Base-by-base conservation (phyloP, 1,140 invertebrate species). In the Thrips palmi region DNA sequence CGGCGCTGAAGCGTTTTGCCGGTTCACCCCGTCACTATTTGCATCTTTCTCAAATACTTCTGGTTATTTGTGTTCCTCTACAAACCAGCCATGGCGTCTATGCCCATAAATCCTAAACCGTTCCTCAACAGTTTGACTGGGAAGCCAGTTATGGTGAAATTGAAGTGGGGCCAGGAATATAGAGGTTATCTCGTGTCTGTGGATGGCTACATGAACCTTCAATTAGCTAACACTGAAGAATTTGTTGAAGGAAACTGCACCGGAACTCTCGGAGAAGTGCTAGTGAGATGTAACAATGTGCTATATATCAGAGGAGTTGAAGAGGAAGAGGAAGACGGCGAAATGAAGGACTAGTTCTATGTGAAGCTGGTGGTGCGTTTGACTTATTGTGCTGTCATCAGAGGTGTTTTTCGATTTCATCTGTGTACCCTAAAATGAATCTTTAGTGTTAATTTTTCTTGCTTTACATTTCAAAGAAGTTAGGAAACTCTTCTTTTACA, bases 151-250 rank as follows among this genome's bases (percentile, higher is more conserved):
- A 75, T 97, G 52, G 87, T 97, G 1, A 98, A 98, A 67, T 64
- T 99, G 29, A 99, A 99, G 59, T 99, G 96, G 96, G 94, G 96
- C 21, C 93, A 97, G 58, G 94, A 98, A 62, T 99, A 99, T 58
- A 96, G 94, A 71, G 94, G 96, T 6, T 83, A 88, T 46, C 59
- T 99, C 17, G 91, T 98, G 0, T 96, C 93, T 3, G 86, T 94
- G 8, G 96, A 99, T 67, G 85, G 85, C 5, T 99, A 99, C 55
- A 99, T 99, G 96, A 99, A 99, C 60, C 60, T 99, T 44, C 92
- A 97, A 62, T 58, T 99, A 38, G 92, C 93, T 1, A 96, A 97
- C 53, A 89, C 93, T n/a, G 93, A 98, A 62, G 96, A 99, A 67
- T 85, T 79, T 50, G 81, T 97, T 45, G 88, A 97, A 52, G 87